Percentiles rank a stretch among this genome's conserved stretches.
Conservation (phyloP, 1,140 invertebrate genomes). For the Mylabris phalerata region DNA sequence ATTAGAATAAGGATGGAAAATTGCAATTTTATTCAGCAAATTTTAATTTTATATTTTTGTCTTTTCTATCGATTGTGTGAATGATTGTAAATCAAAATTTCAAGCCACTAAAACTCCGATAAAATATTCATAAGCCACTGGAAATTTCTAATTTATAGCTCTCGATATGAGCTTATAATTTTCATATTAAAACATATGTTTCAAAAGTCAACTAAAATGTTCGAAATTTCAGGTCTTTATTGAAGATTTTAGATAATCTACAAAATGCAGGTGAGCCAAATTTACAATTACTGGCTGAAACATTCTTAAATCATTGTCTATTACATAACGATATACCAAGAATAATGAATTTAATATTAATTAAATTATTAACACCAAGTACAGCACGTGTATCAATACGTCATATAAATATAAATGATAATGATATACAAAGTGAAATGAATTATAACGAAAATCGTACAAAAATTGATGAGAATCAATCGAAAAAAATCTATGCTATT, state of each 20-base stretch:
- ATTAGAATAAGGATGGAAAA: too few relatives aligned
- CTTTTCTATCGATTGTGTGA: too few relatives aligned
- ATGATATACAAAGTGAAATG: conserved; percentile 45
- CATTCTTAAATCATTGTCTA: conserved; percentile 66
- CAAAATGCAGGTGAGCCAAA: conserved; percentile 59
- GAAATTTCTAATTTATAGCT: too few relatives aligned
- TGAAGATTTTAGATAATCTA: conserved; percentile 73
- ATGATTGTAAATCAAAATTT: too few relatives aligned
- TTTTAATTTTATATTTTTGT: too few relatives aligned
- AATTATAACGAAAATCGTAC: conserved; percentile 37
- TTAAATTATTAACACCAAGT: conserved; percentile 71
- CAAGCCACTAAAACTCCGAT: too few relatives aligned
- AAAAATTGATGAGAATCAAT: conserved; percentile 45
- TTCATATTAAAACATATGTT: too few relatives aligned
- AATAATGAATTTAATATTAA: conserved; percentile 71
- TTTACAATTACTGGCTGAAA: conserved; percentile 62
- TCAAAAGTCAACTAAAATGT: not conserved
- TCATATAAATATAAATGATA: conserved; percentile 70
- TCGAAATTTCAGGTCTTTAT: conserved; percentile 52
- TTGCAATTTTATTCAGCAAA: too few relatives aligned
- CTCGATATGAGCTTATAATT: too few relatives aligned
- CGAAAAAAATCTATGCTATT: conserved; percentile 71
- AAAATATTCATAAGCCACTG: too few relatives aligned
- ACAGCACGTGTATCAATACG: conserved; percentile 81
- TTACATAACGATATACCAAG: conserved; percentile 70